Percentiles rank a stretch among this genome's conserved stretches.
Conservation (phyloP, 2,797 vertebrate genomes). For the Knipowitschia caucasica region DNA sequence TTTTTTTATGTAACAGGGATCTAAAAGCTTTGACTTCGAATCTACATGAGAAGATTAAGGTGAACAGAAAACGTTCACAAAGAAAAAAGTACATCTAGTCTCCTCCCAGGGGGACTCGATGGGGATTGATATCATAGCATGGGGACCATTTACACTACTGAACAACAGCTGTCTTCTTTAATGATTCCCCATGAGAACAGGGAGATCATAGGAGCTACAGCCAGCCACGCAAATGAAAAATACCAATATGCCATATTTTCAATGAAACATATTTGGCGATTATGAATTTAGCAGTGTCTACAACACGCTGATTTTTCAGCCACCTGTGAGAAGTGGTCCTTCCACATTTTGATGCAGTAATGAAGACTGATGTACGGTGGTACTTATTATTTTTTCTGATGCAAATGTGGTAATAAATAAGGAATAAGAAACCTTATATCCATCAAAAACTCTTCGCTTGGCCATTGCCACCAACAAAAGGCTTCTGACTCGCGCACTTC, state of each 20-base stretch:
- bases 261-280: background rate
- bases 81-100: conserved; percentile 30
- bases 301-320: background rate
- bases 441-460: conserved; percentile 7
- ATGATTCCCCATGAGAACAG: conserved; percentile 66
- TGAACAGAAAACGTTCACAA: conserved; percentile 12
- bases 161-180: conserved; percentile 68
- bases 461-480: conserved; percentile 62
- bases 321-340: background rate
- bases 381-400: conserved; percentile 15
- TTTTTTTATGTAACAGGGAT: background rate
- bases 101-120: conserved; percentile 25
- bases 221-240: conserved; percentile 31
- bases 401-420: conserved; percentile 37
- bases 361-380: background rate
- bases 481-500: conserved; percentile 49
- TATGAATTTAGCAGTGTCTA: background rate
- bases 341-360: conserved; percentile 1
- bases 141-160: conserved; percentile 53
- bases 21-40: background rate
- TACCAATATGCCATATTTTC: conserved; percentile 17
- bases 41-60: conserved; percentile 3
- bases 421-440: conserved; percentile 22
- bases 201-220: conserved; percentile 50
- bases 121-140: conserved; percentile 57